Percentiles rank a stretch among this genome's conserved stretches.
Evolutionary conservation across 2,113 vertebrate genomes (phyloP).

Genomic region (Steatornis caripensis): DNA sequence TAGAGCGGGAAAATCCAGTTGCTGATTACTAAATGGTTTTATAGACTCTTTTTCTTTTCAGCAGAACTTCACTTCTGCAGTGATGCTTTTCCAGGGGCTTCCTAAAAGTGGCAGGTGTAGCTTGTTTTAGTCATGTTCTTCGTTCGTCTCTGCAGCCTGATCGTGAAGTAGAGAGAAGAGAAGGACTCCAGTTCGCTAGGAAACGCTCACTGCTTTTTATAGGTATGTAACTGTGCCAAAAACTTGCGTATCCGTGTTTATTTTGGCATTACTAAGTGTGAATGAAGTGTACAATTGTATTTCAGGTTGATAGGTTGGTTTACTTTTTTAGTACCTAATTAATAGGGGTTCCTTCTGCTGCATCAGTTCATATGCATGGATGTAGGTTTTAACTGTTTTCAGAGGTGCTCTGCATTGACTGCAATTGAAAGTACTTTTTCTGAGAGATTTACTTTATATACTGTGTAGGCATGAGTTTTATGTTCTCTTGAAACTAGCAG

Average conservation of each 20-base stretch:
- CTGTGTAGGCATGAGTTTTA: neutral
- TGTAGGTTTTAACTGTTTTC: neutral
- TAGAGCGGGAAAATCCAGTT: neutral
- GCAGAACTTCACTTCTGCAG: neutral
- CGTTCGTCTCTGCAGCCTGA: neutral
- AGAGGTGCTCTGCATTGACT: neutral
- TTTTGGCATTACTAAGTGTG: neutral
- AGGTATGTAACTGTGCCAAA: slow-evolving; percentile 13
- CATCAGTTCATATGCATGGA: neutral
- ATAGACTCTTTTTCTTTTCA: neutral
- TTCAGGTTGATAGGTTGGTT: neutral
- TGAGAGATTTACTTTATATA: neutral
- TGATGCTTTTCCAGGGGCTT: neutral
- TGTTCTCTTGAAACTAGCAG: neutral
- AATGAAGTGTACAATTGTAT: neutral
- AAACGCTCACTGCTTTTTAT: slow-evolving; percentile 60
- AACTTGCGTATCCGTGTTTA: rapidly evolving
- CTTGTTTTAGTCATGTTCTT: neutral
- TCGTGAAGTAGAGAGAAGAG: slow-evolving; percentile 42
- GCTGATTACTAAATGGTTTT: neutral
- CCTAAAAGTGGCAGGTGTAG: neutral
- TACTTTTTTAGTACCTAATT: neutral
- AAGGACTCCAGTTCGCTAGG: slow-evolving; percentile 63
- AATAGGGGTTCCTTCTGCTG: neutral
- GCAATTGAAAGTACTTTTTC: neutral